phyloP scores from a whole-genome alignment of 2,888 invertebrate species.

The Polyommatus icarus region DNA sequence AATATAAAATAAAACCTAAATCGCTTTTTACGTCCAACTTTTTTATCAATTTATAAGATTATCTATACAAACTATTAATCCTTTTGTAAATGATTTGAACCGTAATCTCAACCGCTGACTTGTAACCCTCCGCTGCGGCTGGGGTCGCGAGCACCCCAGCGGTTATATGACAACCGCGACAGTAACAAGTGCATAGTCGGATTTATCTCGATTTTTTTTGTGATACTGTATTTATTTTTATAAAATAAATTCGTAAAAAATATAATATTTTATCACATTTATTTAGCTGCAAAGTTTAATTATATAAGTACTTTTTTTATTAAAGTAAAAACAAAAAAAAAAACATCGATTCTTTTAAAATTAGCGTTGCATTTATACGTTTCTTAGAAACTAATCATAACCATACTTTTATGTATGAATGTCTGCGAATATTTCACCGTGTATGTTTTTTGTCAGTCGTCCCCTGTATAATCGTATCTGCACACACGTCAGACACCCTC shows the following conservation, averaged over 20 bases:
- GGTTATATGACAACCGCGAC: conserved; percentile 14
- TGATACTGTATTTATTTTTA: too few relatives aligned
- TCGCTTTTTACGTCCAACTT: background rate
- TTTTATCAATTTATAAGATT: background rate
- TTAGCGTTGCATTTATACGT: too few relatives aligned
- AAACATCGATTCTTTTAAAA: too few relatives aligned
- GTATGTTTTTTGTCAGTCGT: conserved; percentile 53
- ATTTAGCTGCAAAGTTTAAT: too few relatives aligned
- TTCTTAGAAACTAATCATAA: background rate
- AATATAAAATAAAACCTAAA: background rate
- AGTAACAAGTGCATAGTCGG: conserved; percentile 4
- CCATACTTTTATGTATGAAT: background rate
- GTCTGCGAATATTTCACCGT: conserved; percentile 33
- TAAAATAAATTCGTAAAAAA: too few relatives aligned
- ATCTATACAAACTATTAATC: background rate
- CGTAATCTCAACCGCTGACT: conserved; percentile 30
- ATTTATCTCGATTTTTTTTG: background rate
- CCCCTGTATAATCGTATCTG: conserved; percentile 70
- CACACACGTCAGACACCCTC: conserved; percentile 69
- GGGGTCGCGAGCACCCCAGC: background rate
- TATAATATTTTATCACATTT: too few relatives aligned
- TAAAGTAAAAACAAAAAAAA: too few relatives aligned
- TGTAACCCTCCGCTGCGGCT: conserved; percentile 36
- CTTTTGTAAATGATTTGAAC: conserved; percentile 14
- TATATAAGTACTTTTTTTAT: too few relatives aligned